phyloP scores from a whole-genome alignment of 2,888 invertebrate species.

The Encarsia formosa region DNA sequence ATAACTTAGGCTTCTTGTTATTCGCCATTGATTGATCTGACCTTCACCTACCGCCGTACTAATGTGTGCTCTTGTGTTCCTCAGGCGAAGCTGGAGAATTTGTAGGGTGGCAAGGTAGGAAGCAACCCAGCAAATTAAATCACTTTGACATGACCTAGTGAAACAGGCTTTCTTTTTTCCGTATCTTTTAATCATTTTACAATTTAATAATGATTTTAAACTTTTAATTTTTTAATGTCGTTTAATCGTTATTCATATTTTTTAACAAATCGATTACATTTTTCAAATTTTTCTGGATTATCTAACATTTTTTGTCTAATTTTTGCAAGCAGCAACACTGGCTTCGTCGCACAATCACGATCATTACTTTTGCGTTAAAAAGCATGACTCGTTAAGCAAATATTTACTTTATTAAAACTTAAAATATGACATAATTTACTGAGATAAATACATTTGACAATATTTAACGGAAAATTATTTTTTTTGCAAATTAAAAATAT shows the following conservation, averaged over 20 bases:
- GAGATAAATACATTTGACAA: too few relatives aligned
- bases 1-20: conserved; percentile 47
- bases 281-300: too few relatives aligned
- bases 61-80: conserved; percentile 62
- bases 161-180: conserved; percentile 42
- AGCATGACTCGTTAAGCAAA: too few relatives aligned
- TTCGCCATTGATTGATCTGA: conserved; percentile 50
- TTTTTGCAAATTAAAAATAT: too few relatives aligned
- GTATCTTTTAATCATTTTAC: conserved; percentile 32
- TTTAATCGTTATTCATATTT: too few relatives aligned
- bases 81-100: conserved; percentile 74
- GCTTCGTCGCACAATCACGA: conserved; percentile 26
- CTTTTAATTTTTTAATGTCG: too few relatives aligned
- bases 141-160: conserved; percentile 50
- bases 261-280: too few relatives aligned
- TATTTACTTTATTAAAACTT: too few relatives aligned
- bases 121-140: conserved; percentile 57
- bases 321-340: conserved; percentile 25
- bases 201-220: conserved; percentile 29
- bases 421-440: too few relatives aligned
- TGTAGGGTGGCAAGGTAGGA: conserved; percentile 73
- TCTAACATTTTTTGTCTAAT: too few relatives aligned
- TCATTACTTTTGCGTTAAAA: background rate
- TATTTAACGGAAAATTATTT: too few relatives aligned
- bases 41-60: conserved; percentile 52